Base-by-base conservation (phyloP, 2,888 invertebrate species). In the Himalopsyche tibetana region DNA sequence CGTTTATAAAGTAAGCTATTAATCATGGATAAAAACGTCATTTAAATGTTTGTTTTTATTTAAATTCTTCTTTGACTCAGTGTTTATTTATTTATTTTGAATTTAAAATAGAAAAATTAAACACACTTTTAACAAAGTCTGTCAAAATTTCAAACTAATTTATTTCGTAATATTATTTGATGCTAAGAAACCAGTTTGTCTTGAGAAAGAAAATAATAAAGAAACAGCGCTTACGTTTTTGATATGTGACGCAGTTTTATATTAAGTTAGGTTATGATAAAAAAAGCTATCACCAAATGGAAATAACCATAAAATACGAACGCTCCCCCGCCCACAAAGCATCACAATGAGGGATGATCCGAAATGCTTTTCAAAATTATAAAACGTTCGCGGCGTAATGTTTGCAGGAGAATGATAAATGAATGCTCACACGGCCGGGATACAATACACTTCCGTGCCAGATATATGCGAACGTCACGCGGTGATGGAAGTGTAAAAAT, bases 351-450 rank as follows among this genome's bases (percentile, higher is more conserved):
- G 83, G 85, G 87, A 86, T 86, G 87, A 86, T 88, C 85, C 87
- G 79, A 88, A 88, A 86, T 86, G 87, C 84, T 86, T 88, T 85
- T 88, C 85, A 86, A 86, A 88, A 88, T 88, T 88, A 88, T 88
- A 88, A 88, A 88, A 88, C 86, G 86, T 80, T 87, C 86, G 42
- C 81, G 40, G 80, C 86, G 19, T 56, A 82, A 38, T 55, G 82
- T 82, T 17, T 36, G 83, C 63, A 38, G 40, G 83, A 63, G 80
- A 83, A 88, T 88, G 88, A 88, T 86, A 85, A 88, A 88, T 88
- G 88, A 80, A 74, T 82, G 84, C 83, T 82, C 45, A 55, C 83
- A 69, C 36, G 38, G 83, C 56, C 80, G 55, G 55, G 84, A 83
- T 83, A 88, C 88, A 86, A 88, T 88, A 88, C 88, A 88, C 88